Evolutionary conservation across 2,797 vertebrate species (phyloP).

Genomic region (Toxotes lorentzi): DNA sequence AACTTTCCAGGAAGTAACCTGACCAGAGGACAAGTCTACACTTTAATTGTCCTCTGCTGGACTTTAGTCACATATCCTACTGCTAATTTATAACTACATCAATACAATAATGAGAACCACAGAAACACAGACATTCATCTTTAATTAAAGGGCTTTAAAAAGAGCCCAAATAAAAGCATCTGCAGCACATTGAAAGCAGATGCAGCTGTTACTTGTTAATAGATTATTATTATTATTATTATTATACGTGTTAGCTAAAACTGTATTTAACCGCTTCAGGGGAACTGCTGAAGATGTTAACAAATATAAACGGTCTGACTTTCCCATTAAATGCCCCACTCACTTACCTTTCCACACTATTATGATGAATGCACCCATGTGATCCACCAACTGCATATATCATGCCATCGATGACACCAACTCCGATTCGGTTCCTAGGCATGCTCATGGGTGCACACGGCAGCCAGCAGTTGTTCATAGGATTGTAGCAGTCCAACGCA

Average conservation of each 20-base stretch:
- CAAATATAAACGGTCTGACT: neutral
- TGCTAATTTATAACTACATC: slow-evolving; percentile 3
- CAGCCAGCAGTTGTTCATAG: slow-evolving; percentile 95
- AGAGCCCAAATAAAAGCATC: slow-evolving; percentile 2
- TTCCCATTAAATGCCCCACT: neutral
- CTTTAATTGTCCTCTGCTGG: neutral
- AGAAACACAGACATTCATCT: slow-evolving; percentile 16
- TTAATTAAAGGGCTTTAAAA: neutral
- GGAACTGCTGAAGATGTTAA: neutral
- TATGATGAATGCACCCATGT: slow-evolving; percentile 94
- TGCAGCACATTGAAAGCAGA: neutral
- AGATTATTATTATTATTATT: neutral
- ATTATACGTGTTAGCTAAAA: neutral
- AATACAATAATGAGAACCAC: neutral
- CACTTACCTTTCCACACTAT: slow-evolving; percentile 92
- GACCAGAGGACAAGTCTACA: neutral
- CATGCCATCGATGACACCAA: slow-evolving; percentile 94
- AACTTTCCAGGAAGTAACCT: slow-evolving; percentile 49
- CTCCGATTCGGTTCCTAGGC: slow-evolving; percentile 93
- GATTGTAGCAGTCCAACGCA: slow-evolving; percentile 94
- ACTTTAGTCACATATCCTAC: neutral
- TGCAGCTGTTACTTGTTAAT: neutral
- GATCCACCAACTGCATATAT: slow-evolving; percentile 96
- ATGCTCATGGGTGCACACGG: slow-evolving; percentile 94
- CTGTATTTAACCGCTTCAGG: neutral